Base-by-base conservation (phyloP, 2,113 vertebrate genomes). In the Nipponia nippon region DNA sequence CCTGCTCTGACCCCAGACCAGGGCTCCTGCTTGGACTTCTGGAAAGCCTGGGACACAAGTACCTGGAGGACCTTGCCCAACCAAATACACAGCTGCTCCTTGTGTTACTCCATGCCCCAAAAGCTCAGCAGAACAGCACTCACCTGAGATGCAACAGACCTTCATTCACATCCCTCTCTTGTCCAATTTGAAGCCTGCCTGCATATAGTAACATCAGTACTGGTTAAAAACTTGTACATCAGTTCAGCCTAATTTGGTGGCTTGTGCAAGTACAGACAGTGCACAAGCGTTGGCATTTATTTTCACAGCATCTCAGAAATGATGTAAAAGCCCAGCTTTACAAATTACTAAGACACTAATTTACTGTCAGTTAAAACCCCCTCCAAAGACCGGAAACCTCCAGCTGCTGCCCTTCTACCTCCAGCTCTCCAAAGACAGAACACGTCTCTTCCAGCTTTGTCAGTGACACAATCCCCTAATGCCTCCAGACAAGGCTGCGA, bases 401-500 rank as follows among this genome's bases (percentile, higher is more conserved):
- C 66, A 27, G 4, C 26, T 80, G 66, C 44, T 65, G 40, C 14
- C 23, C 11, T 34, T 83, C 16, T n/a, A 32, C 40, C 6, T 59
- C 42, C 55, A 52, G 34, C n/a, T 80, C 63, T 56, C 40, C 53
- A 13, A 82, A 75, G 5, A 30, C 42, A 44, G 36, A 65, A 27
- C 1, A 0, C 0, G 2, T 19, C 38, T 83, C 66, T 47, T 55
- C 52, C 56, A 84, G 26, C 56, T 36, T 53, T 58, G 22, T 14
- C 80, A 44, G 0, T 7, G 34, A 66, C 40, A 55, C 6, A n/a
- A 16, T 18, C 40, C 7, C 34, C 46, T 8, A 13, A 13, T 3
- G 1, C 19, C 71, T 78, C 55, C 47, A 58, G n/a, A 11, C 30
- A 76, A 46, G 0, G 0, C 46, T 34, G 58, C 56, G 69, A 23